Percentiles rank a stretch among this genome's conserved stretches.
phyloP scores from a whole-genome alignment of 2,888 invertebrate genomes.

The Drosophila antonietae region DNA sequence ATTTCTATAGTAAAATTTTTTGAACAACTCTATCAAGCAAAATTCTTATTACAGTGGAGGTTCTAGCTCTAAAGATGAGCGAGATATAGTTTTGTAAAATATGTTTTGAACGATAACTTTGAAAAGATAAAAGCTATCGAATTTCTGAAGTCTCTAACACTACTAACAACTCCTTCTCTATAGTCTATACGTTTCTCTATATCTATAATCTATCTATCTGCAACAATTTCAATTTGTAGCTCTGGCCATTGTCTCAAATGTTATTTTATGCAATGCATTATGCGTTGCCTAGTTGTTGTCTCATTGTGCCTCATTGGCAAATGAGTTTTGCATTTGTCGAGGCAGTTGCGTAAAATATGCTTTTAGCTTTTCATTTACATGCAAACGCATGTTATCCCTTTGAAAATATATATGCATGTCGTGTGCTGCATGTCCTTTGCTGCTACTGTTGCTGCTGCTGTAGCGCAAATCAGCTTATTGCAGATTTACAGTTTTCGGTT shows the following conservation, averaged over 20 bases:
- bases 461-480: conserved; percentile 33
- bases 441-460: background rate
- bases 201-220: background rate
- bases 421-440: background rate
- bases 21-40: too few species aligned
- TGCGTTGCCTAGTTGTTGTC: background rate
- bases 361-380: conserved; percentile 31
- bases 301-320: conserved; percentile 12
- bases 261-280: conserved; percentile 26
- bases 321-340: conserved; percentile 14
- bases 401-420: conserved; percentile 10
- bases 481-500: conserved; percentile 6
- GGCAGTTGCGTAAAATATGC: conserved; percentile 32
- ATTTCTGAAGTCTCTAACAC: too few species aligned
- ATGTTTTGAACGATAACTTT: too few species aligned
- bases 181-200: background rate
- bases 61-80: too few species aligned
- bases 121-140: too few species aligned
- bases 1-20: too few species aligned
- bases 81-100: too few species aligned
- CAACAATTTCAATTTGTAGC: conserved; percentile 2
- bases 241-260: conserved; percentile 18
- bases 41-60: too few species aligned
- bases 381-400: conserved; percentile 17
- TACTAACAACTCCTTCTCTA: too few species aligned